These are phyloP conservation scores for Cynopterus sphinx DNA, from an alignment of 2,797 vertebrate genomes.

Conservation along the genomic window DNA sequence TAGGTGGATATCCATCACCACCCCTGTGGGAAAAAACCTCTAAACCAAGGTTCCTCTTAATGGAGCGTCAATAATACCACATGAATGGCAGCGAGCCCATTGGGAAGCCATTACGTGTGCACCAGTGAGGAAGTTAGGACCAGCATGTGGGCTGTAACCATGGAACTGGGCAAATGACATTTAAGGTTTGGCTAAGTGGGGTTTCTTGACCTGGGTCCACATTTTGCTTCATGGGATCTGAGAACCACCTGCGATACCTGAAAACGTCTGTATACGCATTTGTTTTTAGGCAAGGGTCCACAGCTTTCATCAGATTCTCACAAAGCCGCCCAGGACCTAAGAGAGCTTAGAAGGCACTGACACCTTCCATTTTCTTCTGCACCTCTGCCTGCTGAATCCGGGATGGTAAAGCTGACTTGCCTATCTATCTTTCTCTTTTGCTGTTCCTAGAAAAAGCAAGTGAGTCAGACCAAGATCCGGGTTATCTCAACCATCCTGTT, in stretches of 20 bases:
- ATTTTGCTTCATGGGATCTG: not conserved
- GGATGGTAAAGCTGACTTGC: slow-evolving; percentile 27
- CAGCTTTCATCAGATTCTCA: not conserved
- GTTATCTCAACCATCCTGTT: slow-evolving; percentile 97
- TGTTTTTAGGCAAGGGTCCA: not conserved
- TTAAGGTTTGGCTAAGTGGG: not conserved
- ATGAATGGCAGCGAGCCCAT: not conserved
- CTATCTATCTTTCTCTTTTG: slow-evolving; percentile 59
- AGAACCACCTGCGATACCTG: not conserved
- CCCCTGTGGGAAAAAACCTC: not conserved
- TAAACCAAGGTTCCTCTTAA: too few species aligned
- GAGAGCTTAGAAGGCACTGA: not conserved
- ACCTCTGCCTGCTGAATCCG: not conserved
- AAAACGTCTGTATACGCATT: not conserved
- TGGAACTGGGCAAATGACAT: not conserved
- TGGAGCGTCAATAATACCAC: not conserved
- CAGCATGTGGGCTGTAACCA: too few species aligned
- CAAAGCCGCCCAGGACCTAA: not conserved
- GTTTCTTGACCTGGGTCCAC: not conserved
- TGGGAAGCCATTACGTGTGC: not conserved
- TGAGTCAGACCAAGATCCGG: slow-evolving; percentile 98
- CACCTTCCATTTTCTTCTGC: not conserved
- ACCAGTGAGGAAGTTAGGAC: not conserved
- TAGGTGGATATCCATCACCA: not conserved
- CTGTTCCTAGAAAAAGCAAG: slow-evolving; percentile 93